A percentile compares a stretch with the other conserved stretches of the same genome.
Conservation (phyloP, 2,797 vertebrate species). For the Anguilla marmorata region DNA sequence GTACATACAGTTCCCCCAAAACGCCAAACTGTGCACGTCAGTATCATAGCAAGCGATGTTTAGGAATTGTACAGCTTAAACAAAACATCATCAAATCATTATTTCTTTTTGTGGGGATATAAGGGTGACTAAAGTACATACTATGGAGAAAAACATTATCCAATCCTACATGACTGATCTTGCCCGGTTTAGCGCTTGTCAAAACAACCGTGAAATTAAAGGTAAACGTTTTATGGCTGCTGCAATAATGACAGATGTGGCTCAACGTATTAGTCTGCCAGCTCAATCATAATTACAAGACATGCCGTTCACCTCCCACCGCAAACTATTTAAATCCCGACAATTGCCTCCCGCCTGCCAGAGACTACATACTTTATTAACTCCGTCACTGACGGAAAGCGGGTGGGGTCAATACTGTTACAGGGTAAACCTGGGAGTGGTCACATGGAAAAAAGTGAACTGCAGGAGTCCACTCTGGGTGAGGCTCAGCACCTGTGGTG, state of each 20-base stretch:
- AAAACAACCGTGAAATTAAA: slow-evolving; percentile 17
- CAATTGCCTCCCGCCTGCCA: not conserved
- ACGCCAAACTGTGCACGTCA: not conserved
- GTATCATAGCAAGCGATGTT: not conserved
- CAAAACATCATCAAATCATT: not conserved
- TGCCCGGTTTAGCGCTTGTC: not conserved
- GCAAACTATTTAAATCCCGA: not conserved
- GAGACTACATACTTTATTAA: not conserved
- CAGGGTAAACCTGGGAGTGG: not conserved
- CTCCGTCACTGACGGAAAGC: not conserved
- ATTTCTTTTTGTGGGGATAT: not conserved
- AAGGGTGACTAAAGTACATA: no score
- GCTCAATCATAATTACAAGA: not conserved
- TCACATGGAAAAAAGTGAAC: not conserved
- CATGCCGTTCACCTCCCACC: not conserved
- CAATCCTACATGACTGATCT: not conserved
- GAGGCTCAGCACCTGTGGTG: slow-evolving; percentile 81
- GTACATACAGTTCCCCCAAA: not conserved
- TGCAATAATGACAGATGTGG: not conserved
- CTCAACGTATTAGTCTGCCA: not conserved
- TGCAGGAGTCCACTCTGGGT: not conserved
- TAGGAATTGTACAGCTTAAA: not conserved
- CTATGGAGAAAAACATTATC: not conserved
- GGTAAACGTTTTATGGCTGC: not conserved
- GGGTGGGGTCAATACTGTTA: no score